These are phyloP conservation scores for Phataginus tetradactyla DNA, from an alignment of 2,797 vertebrate genomes.

Conservation along the genomic window DNA sequence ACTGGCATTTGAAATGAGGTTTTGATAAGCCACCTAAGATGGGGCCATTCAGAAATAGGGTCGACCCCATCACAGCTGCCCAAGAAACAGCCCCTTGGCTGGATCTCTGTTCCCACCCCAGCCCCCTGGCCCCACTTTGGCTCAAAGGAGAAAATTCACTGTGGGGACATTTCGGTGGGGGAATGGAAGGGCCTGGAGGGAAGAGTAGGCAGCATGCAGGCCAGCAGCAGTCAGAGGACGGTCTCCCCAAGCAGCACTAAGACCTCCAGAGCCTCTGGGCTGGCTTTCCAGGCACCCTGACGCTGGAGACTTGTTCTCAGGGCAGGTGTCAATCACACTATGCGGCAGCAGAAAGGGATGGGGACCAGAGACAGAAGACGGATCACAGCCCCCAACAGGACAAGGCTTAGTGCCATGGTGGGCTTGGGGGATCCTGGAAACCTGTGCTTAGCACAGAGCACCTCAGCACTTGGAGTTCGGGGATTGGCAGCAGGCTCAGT, in stretches of 20 bases:
- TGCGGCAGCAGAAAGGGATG: neutral
- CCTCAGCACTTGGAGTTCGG: neutral
- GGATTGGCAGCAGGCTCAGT: accelerated
- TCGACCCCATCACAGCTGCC: accelerated
- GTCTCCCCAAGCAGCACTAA: neutral
- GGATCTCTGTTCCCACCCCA: neutral
- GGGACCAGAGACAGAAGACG: neutral
- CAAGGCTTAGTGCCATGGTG: accelerated
- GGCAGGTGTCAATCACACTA: neutral
- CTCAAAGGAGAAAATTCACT: neutral
- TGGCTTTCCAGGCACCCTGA: neutral
- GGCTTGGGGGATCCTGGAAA: accelerated
- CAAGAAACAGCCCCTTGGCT: neutral
- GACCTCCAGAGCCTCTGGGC: neutral
- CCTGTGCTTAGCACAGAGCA: accelerated
- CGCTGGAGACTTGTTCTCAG: neutral
- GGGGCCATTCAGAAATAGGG: neutral
- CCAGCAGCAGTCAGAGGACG: neutral
- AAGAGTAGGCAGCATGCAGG: too few relatives aligned
- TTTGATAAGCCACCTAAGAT: neutral
- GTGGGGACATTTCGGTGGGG: neutral
- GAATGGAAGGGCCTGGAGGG: neutral
- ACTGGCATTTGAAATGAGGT: neutral
- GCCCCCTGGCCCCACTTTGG: accelerated
- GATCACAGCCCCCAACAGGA: neutral